phyloP scores from a whole-genome alignment of 1,140 invertebrate genomes.

The Kradibia gibbosae region DNA sequence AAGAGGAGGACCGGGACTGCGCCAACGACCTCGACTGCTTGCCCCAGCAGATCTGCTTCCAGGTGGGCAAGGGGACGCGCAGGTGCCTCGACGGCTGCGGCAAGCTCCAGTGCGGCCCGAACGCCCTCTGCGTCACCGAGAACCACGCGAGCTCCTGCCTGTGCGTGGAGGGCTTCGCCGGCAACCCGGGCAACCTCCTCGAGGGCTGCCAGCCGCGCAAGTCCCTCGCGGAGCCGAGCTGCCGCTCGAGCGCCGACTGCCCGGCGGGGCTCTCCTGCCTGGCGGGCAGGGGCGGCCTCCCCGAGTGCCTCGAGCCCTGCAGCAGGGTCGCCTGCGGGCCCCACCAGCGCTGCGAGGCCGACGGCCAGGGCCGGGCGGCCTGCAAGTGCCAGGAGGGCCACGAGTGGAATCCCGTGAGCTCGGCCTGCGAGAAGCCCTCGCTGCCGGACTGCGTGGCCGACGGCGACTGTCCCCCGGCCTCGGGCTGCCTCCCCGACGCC shows the following conservation, averaged over 20 bases:
- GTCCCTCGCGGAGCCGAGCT: slow-evolving; percentile 72
- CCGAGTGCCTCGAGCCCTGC: slow-evolving; percentile 84
- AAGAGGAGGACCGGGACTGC: slow-evolving; percentile 84
- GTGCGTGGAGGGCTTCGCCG: slow-evolving; percentile 84
- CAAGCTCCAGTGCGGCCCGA: slow-evolving; percentile 91
- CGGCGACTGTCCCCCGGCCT: slow-evolving; percentile 79
- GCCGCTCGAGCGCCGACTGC: slow-evolving; percentile 82
- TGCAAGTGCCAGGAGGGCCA: slow-evolving; percentile 85
- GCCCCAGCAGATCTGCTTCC: slow-evolving; percentile 88
- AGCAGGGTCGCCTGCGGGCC: slow-evolving; percentile 83
- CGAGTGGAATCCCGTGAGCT: slow-evolving; percentile 86
- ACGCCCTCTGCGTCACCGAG: slow-evolving; percentile 87
- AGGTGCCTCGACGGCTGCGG: slow-evolving; percentile 90
- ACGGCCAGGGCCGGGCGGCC: slow-evolving; percentile 77
- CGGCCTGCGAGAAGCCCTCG: slow-evolving; percentile 86
- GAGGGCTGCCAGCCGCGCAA: slow-evolving; percentile 83
- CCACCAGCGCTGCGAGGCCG: slow-evolving; percentile 84
- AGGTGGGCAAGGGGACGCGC: slow-evolving; percentile 81
- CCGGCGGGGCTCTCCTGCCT: slow-evolving; percentile 76
- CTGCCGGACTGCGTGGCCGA: slow-evolving; percentile 85
- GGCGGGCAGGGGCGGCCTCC: slow-evolving; percentile 74
- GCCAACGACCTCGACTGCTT: slow-evolving; percentile 85
- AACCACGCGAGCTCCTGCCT: slow-evolving; percentile 89
- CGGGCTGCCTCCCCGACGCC: slow-evolving; percentile 85
- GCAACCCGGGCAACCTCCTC: slow-evolving; percentile 84